Base-by-base conservation (phyloP, 2,888 invertebrate species). In the Ellobium chinense region DNA sequence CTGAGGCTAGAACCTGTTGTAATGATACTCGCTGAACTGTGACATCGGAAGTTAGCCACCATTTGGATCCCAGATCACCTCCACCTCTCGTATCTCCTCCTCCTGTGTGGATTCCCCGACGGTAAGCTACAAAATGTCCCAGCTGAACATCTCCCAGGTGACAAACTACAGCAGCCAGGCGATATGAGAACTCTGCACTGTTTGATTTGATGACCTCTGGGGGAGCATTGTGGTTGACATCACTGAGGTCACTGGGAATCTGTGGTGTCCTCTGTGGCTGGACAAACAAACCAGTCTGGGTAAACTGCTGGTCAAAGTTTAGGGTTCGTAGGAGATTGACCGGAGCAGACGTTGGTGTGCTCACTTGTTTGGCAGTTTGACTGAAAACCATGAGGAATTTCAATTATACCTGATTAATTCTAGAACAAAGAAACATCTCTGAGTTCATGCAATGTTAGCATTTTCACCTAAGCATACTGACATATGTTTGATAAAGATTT, bases 61-160 rank as follows among this genome's bases (percentile, higher is more conserved):
- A 97, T 84, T 96, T 96, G 62, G 86, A 90, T 87, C 87, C 82
- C 88, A 86, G 87, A 87, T 68, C 87, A 83, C 56, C 80, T 36
- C 36, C 74, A 29, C 54, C 74, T 31, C 21, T 37, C 9, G 37
- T 29, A 14, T 36, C 46, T 9, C 66, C 65, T 4, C 60, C 46
- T 12, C 70, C 70, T 2, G 88, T 81, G 2, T 89, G 82, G 2
- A 93, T 91, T 92, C 93, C 91, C 46, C 97, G 95, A 82, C 98
- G 94, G 93, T 97, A 98, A 66, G 98, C 98, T 82, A 98, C 96
- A 94, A 98, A 99, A 94, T 99, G 99, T 1, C 99, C 99, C 68
- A 97, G 96, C 91, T 96, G 95, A 14, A 97, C 96, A 69, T 96
- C 96, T 2, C 98, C 98, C 85, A 96, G 95, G 94, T 98, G 98